Evolutionary conservation across 2,888 invertebrate genomes (phyloP).

Genomic region (Isoperla grammatica): DNA sequence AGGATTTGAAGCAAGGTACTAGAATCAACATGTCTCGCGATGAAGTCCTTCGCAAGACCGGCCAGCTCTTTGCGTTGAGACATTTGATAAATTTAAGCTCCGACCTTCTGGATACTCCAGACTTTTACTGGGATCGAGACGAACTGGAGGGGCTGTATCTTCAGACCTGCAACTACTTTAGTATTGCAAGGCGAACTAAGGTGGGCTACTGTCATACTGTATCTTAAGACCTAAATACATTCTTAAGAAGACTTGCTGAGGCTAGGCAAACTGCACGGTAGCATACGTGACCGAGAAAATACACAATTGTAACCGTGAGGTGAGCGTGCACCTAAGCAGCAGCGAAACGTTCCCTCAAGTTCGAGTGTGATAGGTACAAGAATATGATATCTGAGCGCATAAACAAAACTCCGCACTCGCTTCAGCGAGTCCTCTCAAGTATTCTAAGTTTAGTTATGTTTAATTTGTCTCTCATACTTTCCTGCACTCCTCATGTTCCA

Average conservation of each 20-base stretch:
- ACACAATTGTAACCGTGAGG: too few relatives aligned
- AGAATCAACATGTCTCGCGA: slow-evolving; percentile 63
- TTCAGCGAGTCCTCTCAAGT: too few relatives aligned
- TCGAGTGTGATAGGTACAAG: too few relatives aligned
- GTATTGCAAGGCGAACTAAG: slow-evolving; percentile 75
- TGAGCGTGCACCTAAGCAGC: too few relatives aligned
- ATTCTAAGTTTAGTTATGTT: too few relatives aligned
- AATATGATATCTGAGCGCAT: too few relatives aligned
- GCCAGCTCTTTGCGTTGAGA: slow-evolving; percentile 81
- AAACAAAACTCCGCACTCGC: too few relatives aligned
- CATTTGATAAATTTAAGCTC: slow-evolving; percentile 91
- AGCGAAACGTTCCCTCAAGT: too few relatives aligned
- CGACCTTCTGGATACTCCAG: slow-evolving; percentile 89
- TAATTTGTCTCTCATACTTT: too few relatives aligned
- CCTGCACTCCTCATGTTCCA: too few relatives aligned
- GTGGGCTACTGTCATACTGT: slow-evolving; percentile 44
- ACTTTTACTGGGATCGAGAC: slow-evolving; percentile 98
- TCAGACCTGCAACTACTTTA: slow-evolving; percentile 76
- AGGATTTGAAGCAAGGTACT: slow-evolving; percentile 68
- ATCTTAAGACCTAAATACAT: not conserved
- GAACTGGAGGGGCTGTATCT: slow-evolving; percentile 79
- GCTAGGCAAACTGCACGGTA: not conserved
- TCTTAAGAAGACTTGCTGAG: slow-evolving; percentile 6
- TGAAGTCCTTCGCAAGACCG: slow-evolving; percentile 71
- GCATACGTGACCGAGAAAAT: too few relatives aligned